These are phyloP conservation scores for Galerucella calmariensis DNA, from an alignment of 2,888 invertebrate species.

Conservation along the genomic window DNA sequence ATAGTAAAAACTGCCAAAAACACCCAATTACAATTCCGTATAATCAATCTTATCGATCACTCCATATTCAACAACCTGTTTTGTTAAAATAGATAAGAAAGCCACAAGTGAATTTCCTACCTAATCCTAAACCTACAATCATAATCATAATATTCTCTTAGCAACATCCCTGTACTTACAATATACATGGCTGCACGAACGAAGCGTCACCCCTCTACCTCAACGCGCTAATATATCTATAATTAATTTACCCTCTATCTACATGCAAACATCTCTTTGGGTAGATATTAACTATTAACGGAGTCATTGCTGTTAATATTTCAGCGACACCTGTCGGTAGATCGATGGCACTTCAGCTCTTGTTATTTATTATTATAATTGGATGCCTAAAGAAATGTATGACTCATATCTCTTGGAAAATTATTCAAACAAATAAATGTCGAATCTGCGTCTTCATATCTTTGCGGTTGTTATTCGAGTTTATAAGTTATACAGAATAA, in stretches of 20 bases:
- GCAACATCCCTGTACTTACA: background rate
- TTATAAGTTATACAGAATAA: too few relatives aligned
- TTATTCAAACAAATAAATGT: conserved; percentile 14
- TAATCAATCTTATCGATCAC: too few relatives aligned
- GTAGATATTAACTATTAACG: conserved; percentile 33
- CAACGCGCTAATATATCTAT: conserved; percentile 32
- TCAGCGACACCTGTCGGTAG: conserved; percentile 31
- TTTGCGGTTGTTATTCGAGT: too few relatives aligned
- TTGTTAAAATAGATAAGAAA: too few relatives aligned
- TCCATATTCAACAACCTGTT: too few relatives aligned
- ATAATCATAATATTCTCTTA: background rate
- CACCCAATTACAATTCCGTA: too few relatives aligned
- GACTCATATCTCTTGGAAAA: conserved; percentile 22
- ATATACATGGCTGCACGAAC: conserved; percentile 15
- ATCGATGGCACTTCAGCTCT: conserved; percentile 27
- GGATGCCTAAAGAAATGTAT: conserved; percentile 16
- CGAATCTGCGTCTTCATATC: too few relatives aligned
- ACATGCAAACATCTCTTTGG: conserved; percentile 45
- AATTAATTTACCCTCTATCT: conserved; percentile 44
- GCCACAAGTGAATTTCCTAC: too few relatives aligned
- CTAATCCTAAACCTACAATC: too few relatives aligned
- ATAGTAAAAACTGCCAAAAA: too few relatives aligned
- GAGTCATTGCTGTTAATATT: conserved; percentile 33
- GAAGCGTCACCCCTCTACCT: conserved; percentile 13
- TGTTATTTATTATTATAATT: conserved; percentile 36